These are phyloP conservation scores for Schizopygopsis pylzovi DNA, from an alignment of 2,797 vertebrate genomes.

Conservation along the genomic window DNA sequence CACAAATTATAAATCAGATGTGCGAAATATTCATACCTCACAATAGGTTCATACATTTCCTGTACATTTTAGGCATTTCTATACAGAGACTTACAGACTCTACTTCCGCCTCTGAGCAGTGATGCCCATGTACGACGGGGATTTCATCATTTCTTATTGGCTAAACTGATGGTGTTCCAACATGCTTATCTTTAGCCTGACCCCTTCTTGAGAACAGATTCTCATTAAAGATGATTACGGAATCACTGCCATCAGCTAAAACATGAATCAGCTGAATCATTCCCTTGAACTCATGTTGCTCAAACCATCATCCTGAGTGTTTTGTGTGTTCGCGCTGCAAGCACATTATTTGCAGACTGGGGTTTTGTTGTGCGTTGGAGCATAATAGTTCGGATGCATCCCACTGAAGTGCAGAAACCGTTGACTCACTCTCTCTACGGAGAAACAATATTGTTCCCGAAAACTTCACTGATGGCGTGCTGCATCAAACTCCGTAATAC, in stretches of 20 bases:
- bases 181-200: constrained; percentile 9
- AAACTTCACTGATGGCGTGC: constrained; percentile 15
- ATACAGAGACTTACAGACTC: not conserved
- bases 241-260: constrained; percentile 45
- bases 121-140: not conserved
- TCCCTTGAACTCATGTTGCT: constrained; percentile 35
- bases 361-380: constrained; percentile 44
- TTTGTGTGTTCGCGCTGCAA: constrained; percentile 12
- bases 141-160: not conserved
- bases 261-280: constrained; percentile 46
- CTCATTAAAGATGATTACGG: constrained; percentile 43
- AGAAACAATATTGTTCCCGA: constrained; percentile 26
- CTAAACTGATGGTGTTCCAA: not conserved
- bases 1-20: not conserved
- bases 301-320: constrained; percentile 8
- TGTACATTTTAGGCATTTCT: not conserved
- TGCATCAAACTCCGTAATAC: not conserved
- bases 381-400: constrained; percentile 41
- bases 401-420: constrained; percentile 37
- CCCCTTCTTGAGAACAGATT: constrained; percentile 19
- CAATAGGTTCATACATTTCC: not conserved
- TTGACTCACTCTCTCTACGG: constrained; percentile 38
- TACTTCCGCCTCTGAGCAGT: not conserved
- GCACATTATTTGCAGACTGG: constrained; percentile 42
- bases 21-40: not conserved